These are phyloP conservation scores for Drosophila monieri DNA, from an alignment of 2,888 invertebrate species.

Conservation along the genomic window DNA sequence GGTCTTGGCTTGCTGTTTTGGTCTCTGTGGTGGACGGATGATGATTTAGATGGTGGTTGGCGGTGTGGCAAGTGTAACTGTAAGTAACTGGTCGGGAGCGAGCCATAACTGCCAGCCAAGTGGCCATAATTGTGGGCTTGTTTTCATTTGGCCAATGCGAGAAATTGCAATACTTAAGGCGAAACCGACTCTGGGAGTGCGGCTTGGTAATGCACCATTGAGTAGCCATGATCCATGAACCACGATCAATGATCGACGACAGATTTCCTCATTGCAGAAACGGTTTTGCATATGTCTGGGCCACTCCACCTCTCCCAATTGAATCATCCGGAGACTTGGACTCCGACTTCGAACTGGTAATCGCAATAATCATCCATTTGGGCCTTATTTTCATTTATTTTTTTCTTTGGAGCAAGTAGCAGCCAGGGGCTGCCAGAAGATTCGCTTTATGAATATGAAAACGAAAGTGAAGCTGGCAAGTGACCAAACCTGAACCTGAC, in stretches of 20 bases:
- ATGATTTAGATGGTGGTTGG: constrained; percentile 10
- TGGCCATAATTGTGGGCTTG: constrained; percentile 70
- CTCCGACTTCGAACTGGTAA: constrained; percentile 6
- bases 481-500: constrained; percentile 55
- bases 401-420: neutral
- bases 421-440: constrained; percentile 28
- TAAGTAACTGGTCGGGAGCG: constrained; percentile 48
- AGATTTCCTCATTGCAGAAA: constrained; percentile 61
- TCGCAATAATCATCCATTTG: constrained; percentile 12
- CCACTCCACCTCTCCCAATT: constrained; percentile 12
- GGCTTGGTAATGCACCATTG: constrained; percentile 40
- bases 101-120: constrained; percentile 62
- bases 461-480: constrained; percentile 63
- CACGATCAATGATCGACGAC: constrained; percentile 35
- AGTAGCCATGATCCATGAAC: constrained; percentile 39
- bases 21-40: constrained; percentile 4
- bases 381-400: constrained; percentile 2
- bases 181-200: constrained; percentile 22
- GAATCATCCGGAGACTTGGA: constrained; percentile 13
- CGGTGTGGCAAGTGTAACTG: constrained; percentile 41
- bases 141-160: constrained; percentile 68
- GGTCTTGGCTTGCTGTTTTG: constrained; percentile 17
- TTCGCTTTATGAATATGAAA: constrained; percentile 43
- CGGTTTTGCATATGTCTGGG: constrained; percentile 59
- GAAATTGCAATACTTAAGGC: constrained; percentile 58